Percentiles rank a stretch among this genome's conserved stretches.
These are phyloP conservation scores for Apostichopus leukothele DNA, from an alignment of 53 echinoderm and acorn worm species.

Conservation along the genomic window DNA sequence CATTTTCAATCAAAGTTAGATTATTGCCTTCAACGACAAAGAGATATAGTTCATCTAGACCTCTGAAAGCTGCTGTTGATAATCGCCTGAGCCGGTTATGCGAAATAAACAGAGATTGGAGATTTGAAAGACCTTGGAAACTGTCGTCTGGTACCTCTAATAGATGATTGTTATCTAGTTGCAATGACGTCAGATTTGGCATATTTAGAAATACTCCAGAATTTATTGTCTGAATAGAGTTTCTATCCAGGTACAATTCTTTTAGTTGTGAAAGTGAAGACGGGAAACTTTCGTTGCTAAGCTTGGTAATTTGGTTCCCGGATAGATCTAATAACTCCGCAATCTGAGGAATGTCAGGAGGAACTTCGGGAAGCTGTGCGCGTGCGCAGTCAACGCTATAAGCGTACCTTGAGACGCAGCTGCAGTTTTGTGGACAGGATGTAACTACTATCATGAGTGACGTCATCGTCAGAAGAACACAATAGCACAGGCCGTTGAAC, in stretches of 20 bases:
- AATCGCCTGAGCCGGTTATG: conserved; percentile 6
- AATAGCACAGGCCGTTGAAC: neutral
- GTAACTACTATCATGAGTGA: neutral
- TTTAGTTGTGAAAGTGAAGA: neutral
- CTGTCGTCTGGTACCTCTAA: neutral
- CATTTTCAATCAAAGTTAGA: neutral
- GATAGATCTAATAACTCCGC: neutral
- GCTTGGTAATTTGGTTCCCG: neutral
- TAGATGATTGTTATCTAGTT: neutral
- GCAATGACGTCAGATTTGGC: neutral
- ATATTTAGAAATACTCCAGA: conserved; percentile 1
- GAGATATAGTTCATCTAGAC: neutral
- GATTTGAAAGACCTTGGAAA: neutral
- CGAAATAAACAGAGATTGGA: neutral
- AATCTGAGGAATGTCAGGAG: neutral
- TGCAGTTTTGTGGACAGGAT: neutral
- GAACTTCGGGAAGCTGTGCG: neutral
- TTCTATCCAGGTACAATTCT: neutral
- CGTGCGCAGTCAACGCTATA: neutral
- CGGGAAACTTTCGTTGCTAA: neutral
- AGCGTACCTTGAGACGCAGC: neutral
- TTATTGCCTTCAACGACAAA: neutral
- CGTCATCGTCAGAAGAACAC: neutral
- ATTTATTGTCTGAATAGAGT: neutral
- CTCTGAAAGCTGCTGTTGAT: neutral